These are phyloP conservation scores for Microplitis mediator DNA, from an alignment of 1,140 invertebrate genomes.

Conservation along the genomic window DNA sequence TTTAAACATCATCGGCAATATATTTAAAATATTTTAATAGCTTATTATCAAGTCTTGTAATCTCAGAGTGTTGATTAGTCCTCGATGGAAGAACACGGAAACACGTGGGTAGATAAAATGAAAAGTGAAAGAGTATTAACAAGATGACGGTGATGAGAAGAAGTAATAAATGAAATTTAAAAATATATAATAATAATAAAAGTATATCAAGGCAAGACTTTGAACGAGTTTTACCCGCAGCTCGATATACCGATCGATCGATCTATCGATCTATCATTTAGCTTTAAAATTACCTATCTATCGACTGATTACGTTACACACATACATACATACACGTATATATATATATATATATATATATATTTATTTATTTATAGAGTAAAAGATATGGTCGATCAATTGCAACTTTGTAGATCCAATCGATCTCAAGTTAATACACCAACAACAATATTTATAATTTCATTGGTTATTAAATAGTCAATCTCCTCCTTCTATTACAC, in stretches of 20 bases:
- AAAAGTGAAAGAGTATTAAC: conserved; percentile 9
- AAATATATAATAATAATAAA: neutral
- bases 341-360: too few relatives aligned
- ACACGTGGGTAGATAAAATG: conserved; percentile 15
- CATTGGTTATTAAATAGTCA: neutral
- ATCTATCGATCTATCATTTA: conserved; percentile 37
- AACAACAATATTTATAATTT: neutral
- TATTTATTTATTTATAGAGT: neutral
- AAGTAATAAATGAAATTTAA: conserved; percentile 3
- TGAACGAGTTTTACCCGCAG: conserved; percentile 31
- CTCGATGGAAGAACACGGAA: conserved; percentile 10
- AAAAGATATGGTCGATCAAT: conserved; percentile 39
- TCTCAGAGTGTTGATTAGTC: conserved; percentile 18
- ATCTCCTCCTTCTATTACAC: neutral
- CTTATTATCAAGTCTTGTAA: conserved; percentile 13
- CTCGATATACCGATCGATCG: neutral
- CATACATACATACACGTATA: neutral
- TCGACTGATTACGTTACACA: conserved; percentile 26
- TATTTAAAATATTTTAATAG: conserved; percentile 20
- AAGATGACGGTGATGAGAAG: neutral
- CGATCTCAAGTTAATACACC: conserved; percentile 1
- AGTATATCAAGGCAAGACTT: neutral
- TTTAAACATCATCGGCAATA: neutral
- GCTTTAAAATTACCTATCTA: conserved; percentile 35
- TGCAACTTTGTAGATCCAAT: conserved; percentile 31